Evolutionary conservation across 2,113 vertebrate species (phyloP).

Genomic region (Lepus timidus): DNA sequence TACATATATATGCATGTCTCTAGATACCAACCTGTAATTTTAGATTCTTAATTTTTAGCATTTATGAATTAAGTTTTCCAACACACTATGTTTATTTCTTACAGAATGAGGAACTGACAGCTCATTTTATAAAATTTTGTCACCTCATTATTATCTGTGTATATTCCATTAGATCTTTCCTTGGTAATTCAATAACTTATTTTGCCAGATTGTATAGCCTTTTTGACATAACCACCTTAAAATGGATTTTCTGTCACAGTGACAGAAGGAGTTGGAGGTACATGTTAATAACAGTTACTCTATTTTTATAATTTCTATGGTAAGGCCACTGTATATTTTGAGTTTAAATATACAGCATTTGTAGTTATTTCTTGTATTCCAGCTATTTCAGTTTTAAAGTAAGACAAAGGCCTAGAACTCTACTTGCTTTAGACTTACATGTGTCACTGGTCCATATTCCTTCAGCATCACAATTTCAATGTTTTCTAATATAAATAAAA

Average conservation of each 20-base stretch:
- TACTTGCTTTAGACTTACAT: neutral
- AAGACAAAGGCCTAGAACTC: neutral
- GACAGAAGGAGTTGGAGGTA: slow-evolving; percentile 10
- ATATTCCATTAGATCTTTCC: neutral
- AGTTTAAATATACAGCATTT: neutral
- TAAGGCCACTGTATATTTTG: slow-evolving; percentile 7
- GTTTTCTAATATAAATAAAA: neutral
- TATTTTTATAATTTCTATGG: slow-evolving; percentile 39
- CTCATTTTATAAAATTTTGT: slow-evolving; percentile 48
- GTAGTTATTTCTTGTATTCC: neutral
- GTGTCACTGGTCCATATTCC: neutral
- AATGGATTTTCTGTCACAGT: slow-evolving; percentile 61
- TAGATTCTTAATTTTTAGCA: neutral
- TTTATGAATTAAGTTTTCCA: neutral
- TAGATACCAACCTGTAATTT: neutral
- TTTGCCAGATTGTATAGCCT: neutral
- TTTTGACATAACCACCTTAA: neutral
- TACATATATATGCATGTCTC: neutral
- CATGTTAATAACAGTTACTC: slow-evolving; percentile 53
- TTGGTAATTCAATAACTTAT: neutral
- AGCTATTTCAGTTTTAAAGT: neutral
- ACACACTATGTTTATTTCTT: neutral
- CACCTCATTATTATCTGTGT: slow-evolving; percentile 26
- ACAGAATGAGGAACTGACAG: neutral
- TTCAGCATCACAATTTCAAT: neutral